Evolutionary conservation across 2,797 vertebrate genomes (phyloP).

Genomic region (Nannoperca obscura): DNA sequence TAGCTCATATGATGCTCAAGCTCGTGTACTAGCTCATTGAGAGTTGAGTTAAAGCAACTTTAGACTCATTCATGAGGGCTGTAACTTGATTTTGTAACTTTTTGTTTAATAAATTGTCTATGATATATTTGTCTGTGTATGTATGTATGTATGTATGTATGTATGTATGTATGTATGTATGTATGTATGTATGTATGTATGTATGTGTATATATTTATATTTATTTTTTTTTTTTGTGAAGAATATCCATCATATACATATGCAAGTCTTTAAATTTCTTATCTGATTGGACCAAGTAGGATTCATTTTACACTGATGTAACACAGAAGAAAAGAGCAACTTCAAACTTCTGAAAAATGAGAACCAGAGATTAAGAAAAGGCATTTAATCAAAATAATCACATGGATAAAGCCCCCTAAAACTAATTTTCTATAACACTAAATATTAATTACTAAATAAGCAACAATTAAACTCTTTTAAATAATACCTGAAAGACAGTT

Average conservation of each 20-base stretch:
- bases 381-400: no score
- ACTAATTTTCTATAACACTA: neutral
- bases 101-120: neutral
- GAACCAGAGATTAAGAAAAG: neutral
- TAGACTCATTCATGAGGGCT: slow-evolving; percentile 32
- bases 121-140: no score
- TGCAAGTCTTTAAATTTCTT: neutral
- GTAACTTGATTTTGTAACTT: neutral
- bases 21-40: neutral
- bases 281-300: neutral
- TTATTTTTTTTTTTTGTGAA: no score
- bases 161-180: no score
- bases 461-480: no score
- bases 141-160: no score
- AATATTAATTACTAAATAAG: neutral
- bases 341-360: neutral
- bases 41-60: slow-evolving; percentile 21
- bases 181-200: no score
- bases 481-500: no score
- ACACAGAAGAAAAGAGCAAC: neutral
- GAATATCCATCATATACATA: neutral
- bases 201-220: no score
- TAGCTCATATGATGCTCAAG: neutral
- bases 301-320: neutral
- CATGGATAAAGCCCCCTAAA: no score